Base-by-base conservation (phyloP, 2,113 vertebrate genomes). In the Zootoca vivipara region DNA sequence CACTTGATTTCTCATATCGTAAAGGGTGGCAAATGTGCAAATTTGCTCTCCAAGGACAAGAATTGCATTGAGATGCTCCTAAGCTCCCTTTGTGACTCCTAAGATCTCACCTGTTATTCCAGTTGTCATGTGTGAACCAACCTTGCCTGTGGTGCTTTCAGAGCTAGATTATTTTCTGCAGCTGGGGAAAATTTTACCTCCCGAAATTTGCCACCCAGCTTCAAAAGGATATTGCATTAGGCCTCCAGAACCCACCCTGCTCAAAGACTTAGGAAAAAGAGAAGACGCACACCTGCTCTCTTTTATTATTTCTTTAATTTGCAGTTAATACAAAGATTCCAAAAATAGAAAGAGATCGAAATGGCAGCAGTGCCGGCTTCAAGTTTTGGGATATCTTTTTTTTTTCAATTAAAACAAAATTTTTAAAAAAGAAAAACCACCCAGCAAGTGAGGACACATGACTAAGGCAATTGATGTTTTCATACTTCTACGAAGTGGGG, bases 301-400 rank as follows among this genome's bases (percentile, higher is more conserved):
- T 81, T 85, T 92, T 95, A 94, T 93, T 91, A 83, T 75, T 93
- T 95, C 91, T 92, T 93, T 93, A 94, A 94, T 90, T 46, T 89
- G 85, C 93, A 91, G 94, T 93, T 95, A 94, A 94, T 95, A 96
- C 95, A 95, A 96, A 96, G 95, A 95, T 94, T 95, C 91, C 94
- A 96, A 96, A 96, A 95, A 95, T 95, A 96, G 94, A 95, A 94
- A 95, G 92, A 94, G 93, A 93, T 94, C 86, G 89, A 93, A 94
- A 93, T 89, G 90, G 95, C 90, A 75, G 93, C 87, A 83, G 81
- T 92, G 87, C 93, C 92, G 77, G 93, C 92, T 96, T 96, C 95
- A 96, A 95, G 95, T 96, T 95, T 94, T 82, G 78, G 78, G 69
- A 69, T 75, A 89, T 93, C 85, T 95, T 95, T 93, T 46, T 72